These are phyloP conservation scores for Parascotia fuliginaria DNA, from an alignment of 2,888 invertebrate genomes.

Conservation along the genomic window DNA sequence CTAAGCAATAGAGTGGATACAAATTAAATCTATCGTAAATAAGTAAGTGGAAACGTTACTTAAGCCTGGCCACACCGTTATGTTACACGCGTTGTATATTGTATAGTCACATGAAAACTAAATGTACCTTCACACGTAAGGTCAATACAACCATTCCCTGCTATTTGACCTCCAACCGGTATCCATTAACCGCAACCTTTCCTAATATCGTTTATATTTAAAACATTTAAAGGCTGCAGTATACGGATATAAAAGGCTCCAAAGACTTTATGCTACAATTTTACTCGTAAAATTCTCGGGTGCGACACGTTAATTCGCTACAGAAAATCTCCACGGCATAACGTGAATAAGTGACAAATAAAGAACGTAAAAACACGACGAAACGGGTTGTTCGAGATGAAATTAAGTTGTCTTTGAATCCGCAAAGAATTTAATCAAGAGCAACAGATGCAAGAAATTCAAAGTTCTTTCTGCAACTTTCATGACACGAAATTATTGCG, in stretches of 20 bases:
- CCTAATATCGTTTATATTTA: not conserved
- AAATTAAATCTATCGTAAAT: too few relatives aligned
- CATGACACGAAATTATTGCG: not conserved
- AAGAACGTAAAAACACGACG: conserved; percentile 11
- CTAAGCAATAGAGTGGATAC: too few relatives aligned
- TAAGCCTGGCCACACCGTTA: too few relatives aligned
- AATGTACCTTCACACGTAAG: not conserved
- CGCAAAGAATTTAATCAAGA: conserved; percentile 32
- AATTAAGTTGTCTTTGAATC: conserved; percentile 22
- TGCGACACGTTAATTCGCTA: conserved; percentile 3
- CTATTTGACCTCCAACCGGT: not conserved
- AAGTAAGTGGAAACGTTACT: too few relatives aligned
- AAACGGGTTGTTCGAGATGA: conserved; percentile 11
- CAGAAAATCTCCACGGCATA: conserved; percentile 9
- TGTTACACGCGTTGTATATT: too few relatives aligned
- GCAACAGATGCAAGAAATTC: conserved; percentile 11
- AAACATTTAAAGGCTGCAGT: not conserved
- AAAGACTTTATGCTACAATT: not conserved
- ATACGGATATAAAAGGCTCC: not conserved
- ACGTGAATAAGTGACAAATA: conserved; percentile 7
- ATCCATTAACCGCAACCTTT: not conserved
- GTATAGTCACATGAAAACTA: not conserved
- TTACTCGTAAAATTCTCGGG: not conserved
- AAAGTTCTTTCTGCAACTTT: not conserved
- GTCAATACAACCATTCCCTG: not conserved